Percentiles rank a stretch among this genome's conserved stretches.
phyloP scores from a whole-genome alignment of 1,140 invertebrate genomes.

The Brachionus koreanus region DNA sequence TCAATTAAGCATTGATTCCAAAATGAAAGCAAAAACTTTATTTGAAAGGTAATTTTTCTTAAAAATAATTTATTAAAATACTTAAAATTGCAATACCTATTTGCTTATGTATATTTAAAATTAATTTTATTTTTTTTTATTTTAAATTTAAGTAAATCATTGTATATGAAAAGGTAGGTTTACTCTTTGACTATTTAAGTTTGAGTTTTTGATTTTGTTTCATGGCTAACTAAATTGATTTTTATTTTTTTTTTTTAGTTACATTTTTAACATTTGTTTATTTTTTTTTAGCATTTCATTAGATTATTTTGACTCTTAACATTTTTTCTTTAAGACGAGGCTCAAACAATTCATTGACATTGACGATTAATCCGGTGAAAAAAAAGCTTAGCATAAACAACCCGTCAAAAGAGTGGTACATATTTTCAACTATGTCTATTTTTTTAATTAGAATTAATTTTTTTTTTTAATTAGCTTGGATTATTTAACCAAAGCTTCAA shows the following conservation, averaged over 20 bases:
- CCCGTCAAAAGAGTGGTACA: slow-evolving; percentile 15
- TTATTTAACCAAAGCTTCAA: slow-evolving; percentile 12
- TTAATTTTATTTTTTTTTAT: neutral
- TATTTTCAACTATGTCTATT: neutral
- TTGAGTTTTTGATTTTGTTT: neutral
- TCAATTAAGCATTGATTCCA: slow-evolving; percentile 21
- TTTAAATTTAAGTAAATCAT: slow-evolving; percentile 28
- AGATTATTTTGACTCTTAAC: neutral
- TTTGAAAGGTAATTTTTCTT: slow-evolving; percentile 34
- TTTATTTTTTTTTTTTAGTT: neutral
- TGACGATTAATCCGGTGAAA: slow-evolving; percentile 17
- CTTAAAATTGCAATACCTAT: neutral
- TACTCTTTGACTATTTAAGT: neutral
- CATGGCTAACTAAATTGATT: neutral
- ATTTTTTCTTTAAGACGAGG: neutral
- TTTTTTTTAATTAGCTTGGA: neutral
- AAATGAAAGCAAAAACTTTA: slow-evolving; percentile 36
- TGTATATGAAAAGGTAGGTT: slow-evolving; percentile 43
- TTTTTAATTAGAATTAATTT: neutral
- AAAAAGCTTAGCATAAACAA: slow-evolving; percentile 12
- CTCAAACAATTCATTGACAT: slow-evolving; percentile 37
- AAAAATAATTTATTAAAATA: neutral
- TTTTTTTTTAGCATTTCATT: neutral
- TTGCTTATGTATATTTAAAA: neutral
- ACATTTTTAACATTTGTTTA: neutral